Evolutionary conservation across 1,140 invertebrate species (phyloP), one percentile per base, ranked within the genome.

Genomic region (Saccostrea echinata): DNA sequence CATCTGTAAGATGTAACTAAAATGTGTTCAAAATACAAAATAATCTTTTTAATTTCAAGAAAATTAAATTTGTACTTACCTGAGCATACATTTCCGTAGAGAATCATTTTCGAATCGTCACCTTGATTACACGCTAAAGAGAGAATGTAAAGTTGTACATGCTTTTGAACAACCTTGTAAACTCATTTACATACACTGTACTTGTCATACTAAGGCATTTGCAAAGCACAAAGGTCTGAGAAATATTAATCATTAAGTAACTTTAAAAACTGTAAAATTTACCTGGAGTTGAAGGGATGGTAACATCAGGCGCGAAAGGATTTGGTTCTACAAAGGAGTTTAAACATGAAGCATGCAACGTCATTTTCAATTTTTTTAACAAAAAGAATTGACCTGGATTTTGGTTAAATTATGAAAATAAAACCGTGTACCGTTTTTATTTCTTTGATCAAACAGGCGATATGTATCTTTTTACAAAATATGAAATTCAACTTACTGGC

Each of bases 261-360:
- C 4, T 43, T 6, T 43, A 8, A 43, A 43, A 3, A 6, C 0
- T 4, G 6, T 4, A 3, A 43, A 43, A 43, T 43, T 30, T 76
- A 76, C 68, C 68, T 76, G 68, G 68, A 2, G 68, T 76, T 33
- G 68, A 30, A 30, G 68, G 68, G 16, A 76, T 76, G 11, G 68
- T 30, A 3, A 76, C 68, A 76, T 9, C 68, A 35, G 11, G 13
- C 12, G 16, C 24, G 4, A 76, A 76, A 8, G 68, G 68, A 33
- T 76, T 76, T 13, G 12, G 68, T 76, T 76, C 68, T 76, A 18
- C 30, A 71, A 30, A 71, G 27, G 35, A 76, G 3, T 30, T n/a
- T n/a, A n/a, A 27, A 30, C 6, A 61, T 61, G 4, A 61, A 61
- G 16, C 16, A 61, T n/a, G 21, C 55, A 18, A 61, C n/a, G n/a